phyloP scores from a whole-genome alignment of 2,888 invertebrate genomes.

The Anoncus sp. region DNA sequence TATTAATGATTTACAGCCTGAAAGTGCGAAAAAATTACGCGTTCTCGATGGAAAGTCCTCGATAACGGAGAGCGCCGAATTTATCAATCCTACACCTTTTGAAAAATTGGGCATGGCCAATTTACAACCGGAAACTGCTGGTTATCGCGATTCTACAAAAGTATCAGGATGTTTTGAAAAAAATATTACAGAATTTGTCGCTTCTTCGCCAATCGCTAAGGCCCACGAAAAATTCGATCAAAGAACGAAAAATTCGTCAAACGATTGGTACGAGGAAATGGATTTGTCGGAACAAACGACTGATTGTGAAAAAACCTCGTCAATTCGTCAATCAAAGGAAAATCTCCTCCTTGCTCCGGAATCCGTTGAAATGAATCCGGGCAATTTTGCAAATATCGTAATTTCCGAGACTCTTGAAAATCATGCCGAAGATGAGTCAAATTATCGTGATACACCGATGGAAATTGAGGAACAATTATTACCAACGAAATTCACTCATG shows the following conservation, averaged over 20 bases:
- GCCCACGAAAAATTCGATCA: not conserved
- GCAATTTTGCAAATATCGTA: not conserved
- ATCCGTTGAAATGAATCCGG: constrained; percentile 6
- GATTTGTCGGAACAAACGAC: not conserved
- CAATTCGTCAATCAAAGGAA: not conserved
- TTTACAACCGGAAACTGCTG: not conserved
- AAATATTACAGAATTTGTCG: too few species aligned
- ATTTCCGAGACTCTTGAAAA: constrained; percentile 20
- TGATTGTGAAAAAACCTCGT: not conserved
- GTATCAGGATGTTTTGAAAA: too few species aligned
- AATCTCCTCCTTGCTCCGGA: constrained; percentile 19
- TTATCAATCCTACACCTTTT: not conserved
- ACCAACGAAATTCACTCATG: not conserved
- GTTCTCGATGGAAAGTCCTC: not conserved
- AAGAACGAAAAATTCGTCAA: not conserved
- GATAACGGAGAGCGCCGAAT: not conserved
- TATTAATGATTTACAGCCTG: not conserved
- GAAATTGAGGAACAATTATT: constrained; percentile 33
- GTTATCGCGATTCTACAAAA: constrained; percentile 15
- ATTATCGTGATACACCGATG: constrained; percentile 25
- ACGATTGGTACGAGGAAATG: constrained; percentile 22
- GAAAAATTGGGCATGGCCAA: not conserved
- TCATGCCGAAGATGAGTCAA: not conserved
- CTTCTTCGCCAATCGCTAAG: not conserved
- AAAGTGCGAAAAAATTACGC: not conserved